phyloP scores from a whole-genome alignment of 1,140 invertebrate species.

The Neodiprion lecontei region DNA sequence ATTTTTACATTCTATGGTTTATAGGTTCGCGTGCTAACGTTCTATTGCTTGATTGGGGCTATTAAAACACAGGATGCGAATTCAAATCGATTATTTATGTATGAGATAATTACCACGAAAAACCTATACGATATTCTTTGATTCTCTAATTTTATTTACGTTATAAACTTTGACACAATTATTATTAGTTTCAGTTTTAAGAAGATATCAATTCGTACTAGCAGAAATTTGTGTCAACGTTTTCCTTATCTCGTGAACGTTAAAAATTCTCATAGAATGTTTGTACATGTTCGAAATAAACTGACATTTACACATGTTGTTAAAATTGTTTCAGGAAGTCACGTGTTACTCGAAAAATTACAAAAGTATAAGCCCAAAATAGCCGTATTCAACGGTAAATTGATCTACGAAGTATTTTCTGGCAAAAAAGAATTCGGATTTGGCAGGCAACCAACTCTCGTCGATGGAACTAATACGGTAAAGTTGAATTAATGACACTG shows the following conservation, averaged over 20 bases:
- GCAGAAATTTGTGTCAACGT: neutral
- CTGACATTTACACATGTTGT: too few relatives aligned
- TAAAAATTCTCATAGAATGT: neutral
- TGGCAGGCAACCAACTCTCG: constrained; percentile 90
- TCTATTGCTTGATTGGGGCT: too few relatives aligned
- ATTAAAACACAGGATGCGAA: too few relatives aligned
- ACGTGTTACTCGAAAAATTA: constrained; percentile 90
- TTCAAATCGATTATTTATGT: neutral
- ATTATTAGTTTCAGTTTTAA: neutral
- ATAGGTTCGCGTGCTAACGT: neutral
- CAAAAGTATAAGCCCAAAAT: constrained; percentile 94
- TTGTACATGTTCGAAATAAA: too few relatives aligned
- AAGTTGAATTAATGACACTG: constrained; percentile 53
- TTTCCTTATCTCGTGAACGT: neutral
- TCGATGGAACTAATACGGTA: constrained; percentile 94
- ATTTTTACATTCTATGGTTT: neutral
- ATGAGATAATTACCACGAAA: neutral
- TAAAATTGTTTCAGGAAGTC: constrained; percentile 69
- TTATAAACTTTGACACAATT: neutral
- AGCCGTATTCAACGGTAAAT: constrained; percentile 97
- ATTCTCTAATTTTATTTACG: neutral
- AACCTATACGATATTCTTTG: neutral
- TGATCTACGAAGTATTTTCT: constrained; percentile 97
- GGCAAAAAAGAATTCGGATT: constrained; percentile 98
- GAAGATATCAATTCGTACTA: neutral